phyloP scores from a whole-genome alignment of 1,140 invertebrate genomes.

The Drosophila sechellia region DNA sequence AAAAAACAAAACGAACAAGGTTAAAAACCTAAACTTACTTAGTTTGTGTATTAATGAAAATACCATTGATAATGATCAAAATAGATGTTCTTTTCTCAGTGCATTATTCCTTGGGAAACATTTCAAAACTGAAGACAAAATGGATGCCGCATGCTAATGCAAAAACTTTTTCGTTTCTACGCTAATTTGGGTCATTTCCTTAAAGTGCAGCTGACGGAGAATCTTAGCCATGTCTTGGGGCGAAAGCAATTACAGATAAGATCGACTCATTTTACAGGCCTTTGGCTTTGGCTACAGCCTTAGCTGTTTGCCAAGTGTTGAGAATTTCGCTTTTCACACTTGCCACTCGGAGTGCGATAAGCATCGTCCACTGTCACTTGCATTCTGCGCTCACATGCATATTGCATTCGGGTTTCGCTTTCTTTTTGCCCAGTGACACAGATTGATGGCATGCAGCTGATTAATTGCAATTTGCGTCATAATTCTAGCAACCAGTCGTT shows the following conservation, averaged over 20 bases:
- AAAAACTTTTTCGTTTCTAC: slow-evolving; percentile 61
- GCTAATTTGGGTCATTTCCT: slow-evolving; percentile 80
- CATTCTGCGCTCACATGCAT: slow-evolving; percentile 15
- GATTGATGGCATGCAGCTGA: slow-evolving; percentile 56
- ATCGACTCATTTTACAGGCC: slow-evolving; percentile 64
- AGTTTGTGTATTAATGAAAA: too few relatives aligned
- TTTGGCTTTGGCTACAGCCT: neutral
- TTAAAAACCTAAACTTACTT: too few relatives aligned
- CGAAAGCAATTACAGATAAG: slow-evolving; percentile 82
- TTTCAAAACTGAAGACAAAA: slow-evolving; percentile 62
- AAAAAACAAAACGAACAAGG: too few relatives aligned
- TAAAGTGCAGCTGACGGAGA: slow-evolving; percentile 60
- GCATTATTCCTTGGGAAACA: neutral
- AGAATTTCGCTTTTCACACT: slow-evolving; percentile 79
- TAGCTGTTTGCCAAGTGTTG: slow-evolving; percentile 66
- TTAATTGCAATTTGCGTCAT: slow-evolving; percentile 50
- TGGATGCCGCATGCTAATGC: slow-evolving; percentile 65
- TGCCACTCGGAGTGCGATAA: slow-evolving; percentile 34
- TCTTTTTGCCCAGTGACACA: slow-evolving; percentile 77
- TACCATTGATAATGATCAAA: too few relatives aligned
- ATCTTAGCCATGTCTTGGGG: slow-evolving; percentile 41
- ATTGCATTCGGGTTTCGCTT: slow-evolving; percentile 53
- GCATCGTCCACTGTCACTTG: slow-evolving; percentile 52
- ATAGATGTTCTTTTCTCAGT: neutral
- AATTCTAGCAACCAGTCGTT: slow-evolving; percentile 25